These are phyloP conservation scores for Amiota communis DNA, from an alignment of 2,888 invertebrate genomes.

Conservation along the genomic window DNA sequence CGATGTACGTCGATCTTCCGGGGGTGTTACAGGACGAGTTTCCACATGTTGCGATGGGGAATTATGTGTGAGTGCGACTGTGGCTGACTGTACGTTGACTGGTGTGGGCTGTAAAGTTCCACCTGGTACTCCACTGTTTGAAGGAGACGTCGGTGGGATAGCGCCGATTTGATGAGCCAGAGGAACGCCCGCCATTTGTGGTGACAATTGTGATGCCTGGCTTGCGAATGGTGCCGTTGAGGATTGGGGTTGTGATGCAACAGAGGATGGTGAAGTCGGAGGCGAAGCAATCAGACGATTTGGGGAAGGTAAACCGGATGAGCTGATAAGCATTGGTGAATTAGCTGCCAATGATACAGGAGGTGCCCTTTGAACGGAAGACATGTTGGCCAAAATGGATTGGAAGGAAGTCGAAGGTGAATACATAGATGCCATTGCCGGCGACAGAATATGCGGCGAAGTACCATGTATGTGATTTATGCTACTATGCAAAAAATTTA, in stretches of 20 bases:
- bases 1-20: conserved; percentile 87
- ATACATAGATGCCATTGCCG: conserved; percentile 77
- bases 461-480: conserved; percentile 74
- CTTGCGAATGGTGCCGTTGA: conserved; percentile 38
- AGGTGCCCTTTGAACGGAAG: conserved; percentile 76
- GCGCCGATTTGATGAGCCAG: conserved; percentile 65
- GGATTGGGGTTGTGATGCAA: conserved; percentile 55
- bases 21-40: conserved; percentile 75
- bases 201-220: conserved; percentile 81
- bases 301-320: conserved; percentile 68
- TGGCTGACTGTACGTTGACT: conserved; percentile 46
- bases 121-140: not conserved
- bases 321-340: conserved; percentile 64
- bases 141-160: conserved; percentile 21
- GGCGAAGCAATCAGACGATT: conserved; percentile 69
- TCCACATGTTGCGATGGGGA: conserved; percentile 68
- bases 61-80: conserved; percentile 55
- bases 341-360: conserved; percentile 46
- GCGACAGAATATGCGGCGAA: conserved; percentile 79
- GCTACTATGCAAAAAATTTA: conserved; percentile 5
- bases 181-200: conserved; percentile 76
- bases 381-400: conserved; percentile 79
- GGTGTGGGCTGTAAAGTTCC: conserved; percentile 60
- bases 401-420: conserved; percentile 83
- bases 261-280: conserved; percentile 66